These are phyloP conservation scores for Tupiocoris notatus DNA, from an alignment of 2,888 invertebrate species.

Conservation along the genomic window DNA sequence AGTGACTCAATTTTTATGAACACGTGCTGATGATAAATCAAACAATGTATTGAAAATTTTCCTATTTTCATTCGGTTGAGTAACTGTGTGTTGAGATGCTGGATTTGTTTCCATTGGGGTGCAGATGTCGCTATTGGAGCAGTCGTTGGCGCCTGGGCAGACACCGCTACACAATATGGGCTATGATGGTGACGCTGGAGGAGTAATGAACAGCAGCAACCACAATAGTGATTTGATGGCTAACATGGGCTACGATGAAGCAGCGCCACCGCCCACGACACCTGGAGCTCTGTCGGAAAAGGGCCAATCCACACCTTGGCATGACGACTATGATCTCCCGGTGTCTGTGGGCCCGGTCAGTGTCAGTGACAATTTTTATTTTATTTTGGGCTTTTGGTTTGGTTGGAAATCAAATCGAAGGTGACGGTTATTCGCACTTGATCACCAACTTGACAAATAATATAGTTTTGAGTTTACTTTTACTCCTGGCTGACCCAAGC, in stretches of 20 bases:
- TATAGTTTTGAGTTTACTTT: too few relatives aligned
- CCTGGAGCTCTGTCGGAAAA: slow-evolving; percentile 62
- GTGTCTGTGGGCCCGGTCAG: slow-evolving; percentile 78
- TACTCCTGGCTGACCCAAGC: too few relatives aligned
- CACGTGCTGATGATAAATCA: too few relatives aligned
- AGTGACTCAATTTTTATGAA: too few relatives aligned
- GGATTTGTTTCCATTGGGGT: background rate
- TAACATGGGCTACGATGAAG: slow-evolving; percentile 69
- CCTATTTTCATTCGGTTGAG: too few relatives aligned
- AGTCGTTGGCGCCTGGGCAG: slow-evolving; percentile 44
- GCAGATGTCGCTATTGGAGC: slow-evolving; percentile 46
- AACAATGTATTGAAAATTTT: too few relatives aligned
- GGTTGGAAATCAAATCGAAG: background rate
- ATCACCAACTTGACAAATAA: too few relatives aligned
- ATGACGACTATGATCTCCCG: slow-evolving; percentile 76
- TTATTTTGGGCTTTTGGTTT: background rate
- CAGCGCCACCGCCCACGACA: slow-evolving; percentile 62
- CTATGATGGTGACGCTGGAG: slow-evolving; percentile 40
- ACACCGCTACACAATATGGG: slow-evolving; percentile 47
- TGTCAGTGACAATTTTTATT: slow-evolving; percentile 50
- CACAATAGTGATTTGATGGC: slow-evolving; percentile 59
- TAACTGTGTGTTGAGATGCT: background rate
- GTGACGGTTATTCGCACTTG: background rate
- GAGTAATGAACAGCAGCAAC: background rate
- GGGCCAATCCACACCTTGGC: slow-evolving; percentile 63